Conservation (phyloP, 2,888 invertebrate species). For the Elegia similella region DNA sequence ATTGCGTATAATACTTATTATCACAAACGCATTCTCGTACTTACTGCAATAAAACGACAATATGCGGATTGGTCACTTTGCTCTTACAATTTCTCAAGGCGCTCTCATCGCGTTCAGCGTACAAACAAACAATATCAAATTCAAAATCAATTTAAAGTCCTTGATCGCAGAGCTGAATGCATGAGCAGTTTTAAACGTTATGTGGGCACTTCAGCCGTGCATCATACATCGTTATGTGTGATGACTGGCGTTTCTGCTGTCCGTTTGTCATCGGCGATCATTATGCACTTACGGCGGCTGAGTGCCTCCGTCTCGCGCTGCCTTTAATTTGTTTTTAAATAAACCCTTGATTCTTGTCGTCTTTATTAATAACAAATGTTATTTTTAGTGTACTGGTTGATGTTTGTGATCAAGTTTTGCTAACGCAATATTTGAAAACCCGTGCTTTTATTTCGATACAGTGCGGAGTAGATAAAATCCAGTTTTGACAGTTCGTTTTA, state of each 20-base stretch:
- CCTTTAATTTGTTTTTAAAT: constrained; percentile 75
- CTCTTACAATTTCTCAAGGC: constrained; percentile 23
- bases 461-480: too few species aligned
- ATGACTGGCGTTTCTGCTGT: constrained; percentile 62
- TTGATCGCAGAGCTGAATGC: constrained; percentile 19
- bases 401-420: constrained; percentile 3
- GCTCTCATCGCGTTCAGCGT: constrained; percentile 11
- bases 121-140: constrained; percentile 31
- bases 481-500: too few species aligned
- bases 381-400: neutral
- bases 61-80: constrained; percentile 15
- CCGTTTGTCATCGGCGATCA: constrained; percentile 47
- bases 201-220: constrained; percentile 26
- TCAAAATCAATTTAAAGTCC: constrained; percentile 27
- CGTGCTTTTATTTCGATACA: too few species aligned
- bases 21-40: neutral
- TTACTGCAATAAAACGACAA: constrained; percentile 11
- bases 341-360: constrained; percentile 46
- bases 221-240: constrained; percentile 60
- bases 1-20: constrained; percentile 13
- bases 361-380: constrained; percentile 18
- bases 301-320: constrained; percentile 58
- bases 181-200: constrained; percentile 28
- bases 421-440: neutral
- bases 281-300: constrained; percentile 43